Evolutionary conservation across 2,113 vertebrate genomes (phyloP).

Genomic region (Cyanoderma ruficeps): DNA sequence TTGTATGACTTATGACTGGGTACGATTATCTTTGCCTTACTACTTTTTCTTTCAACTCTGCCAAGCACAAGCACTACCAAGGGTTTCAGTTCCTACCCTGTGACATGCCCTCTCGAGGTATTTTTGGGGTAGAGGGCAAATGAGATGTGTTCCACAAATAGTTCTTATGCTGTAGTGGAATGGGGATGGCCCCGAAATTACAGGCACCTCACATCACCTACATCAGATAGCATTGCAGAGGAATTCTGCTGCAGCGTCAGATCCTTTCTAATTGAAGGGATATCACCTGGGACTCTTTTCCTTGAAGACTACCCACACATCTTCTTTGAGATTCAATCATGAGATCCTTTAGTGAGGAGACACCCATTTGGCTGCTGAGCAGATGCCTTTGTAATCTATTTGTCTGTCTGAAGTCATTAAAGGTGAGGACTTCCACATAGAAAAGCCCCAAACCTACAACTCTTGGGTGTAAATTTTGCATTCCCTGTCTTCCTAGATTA

Average conservation of each 20-base stretch:
- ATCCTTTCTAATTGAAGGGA: not conserved
- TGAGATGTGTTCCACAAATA: not conserved
- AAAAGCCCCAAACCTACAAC: not conserved
- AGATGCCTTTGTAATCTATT: constrained; percentile 14
- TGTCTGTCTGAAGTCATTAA: constrained; percentile 8
- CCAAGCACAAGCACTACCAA: not conserved
- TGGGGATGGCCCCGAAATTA: not conserved
- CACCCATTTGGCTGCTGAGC: not conserved
- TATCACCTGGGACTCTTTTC: not conserved
- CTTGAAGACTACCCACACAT: constrained; percentile 36
- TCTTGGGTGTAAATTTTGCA: not conserved
- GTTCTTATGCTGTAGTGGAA: not conserved
- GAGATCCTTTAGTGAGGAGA: not conserved
- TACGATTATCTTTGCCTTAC: not conserved
- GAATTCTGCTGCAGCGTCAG: not conserved
- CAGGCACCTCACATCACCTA: not conserved
- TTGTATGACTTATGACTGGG: not conserved
- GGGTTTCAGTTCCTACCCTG: not conserved
- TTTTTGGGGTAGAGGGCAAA: constrained; percentile 14
- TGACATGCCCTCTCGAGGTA: constrained; percentile 10
- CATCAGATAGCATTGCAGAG: constrained; percentile 10
- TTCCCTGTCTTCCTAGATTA: not conserved
- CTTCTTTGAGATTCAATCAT: constrained; percentile 35
- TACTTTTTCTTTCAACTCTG: not conserved
- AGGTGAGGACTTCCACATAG: not conserved